These are phyloP conservation scores for Poliocrania exsul DNA, from an alignment of 2,797 vertebrate species.

Conservation along the genomic window DNA sequence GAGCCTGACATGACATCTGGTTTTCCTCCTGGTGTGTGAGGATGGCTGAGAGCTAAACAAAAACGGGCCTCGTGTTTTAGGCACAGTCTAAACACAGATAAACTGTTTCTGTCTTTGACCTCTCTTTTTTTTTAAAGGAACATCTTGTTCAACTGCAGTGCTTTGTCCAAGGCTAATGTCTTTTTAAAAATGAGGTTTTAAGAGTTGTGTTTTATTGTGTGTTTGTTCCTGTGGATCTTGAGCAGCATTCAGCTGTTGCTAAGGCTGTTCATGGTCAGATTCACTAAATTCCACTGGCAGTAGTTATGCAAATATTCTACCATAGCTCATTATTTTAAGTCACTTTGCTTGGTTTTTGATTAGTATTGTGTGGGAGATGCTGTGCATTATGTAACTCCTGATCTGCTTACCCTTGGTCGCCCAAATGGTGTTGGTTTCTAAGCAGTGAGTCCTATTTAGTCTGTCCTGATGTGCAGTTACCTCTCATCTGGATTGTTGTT, in stretches of 20 bases:
- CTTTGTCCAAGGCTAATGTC: neutral
- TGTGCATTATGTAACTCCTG: slow-evolving; percentile 39
- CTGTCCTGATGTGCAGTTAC: neutral
- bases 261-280: neutral
- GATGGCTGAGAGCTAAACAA: slow-evolving; percentile 41
- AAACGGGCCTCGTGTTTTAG: neutral
- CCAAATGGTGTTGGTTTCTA: slow-evolving; percentile 27
- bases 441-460: neutral
- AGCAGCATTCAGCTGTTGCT: neutral
- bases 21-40: slow-evolving; percentile 22
- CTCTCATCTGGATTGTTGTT: neutral
- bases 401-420: slow-evolving; percentile 42
- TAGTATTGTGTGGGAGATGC: slow-evolving; percentile 29
- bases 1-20: neutral
- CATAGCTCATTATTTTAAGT: slow-evolving; percentile 44
- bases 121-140: neutral
- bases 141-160: neutral
- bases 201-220: neutral
- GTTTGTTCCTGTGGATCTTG: neutral
- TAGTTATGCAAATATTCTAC: neutral
- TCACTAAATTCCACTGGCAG: neutral
- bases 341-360: slow-evolving; percentile 35
- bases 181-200: neutral
- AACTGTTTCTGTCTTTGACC: neutral
- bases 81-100: slow-evolving; percentile 45